Percentiles rank a stretch among this genome's conserved stretches.
These are phyloP conservation scores for Achatina immaculata DNA, from an alignment of 1,140 invertebrate species.

Conservation along the genomic window DNA sequence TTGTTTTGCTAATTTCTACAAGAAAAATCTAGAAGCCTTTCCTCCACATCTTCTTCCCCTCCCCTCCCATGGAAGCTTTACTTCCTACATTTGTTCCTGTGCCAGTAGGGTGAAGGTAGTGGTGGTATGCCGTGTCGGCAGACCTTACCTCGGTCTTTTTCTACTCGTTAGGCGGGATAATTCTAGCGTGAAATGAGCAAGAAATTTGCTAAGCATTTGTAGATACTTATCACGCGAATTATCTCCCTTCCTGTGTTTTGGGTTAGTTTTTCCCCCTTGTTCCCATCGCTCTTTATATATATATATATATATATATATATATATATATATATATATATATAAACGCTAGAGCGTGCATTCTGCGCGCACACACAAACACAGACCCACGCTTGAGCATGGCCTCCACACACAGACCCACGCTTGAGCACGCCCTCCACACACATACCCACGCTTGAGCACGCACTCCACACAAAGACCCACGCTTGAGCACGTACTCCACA, in stretches of 20 bases:
- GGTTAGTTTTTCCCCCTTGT: background rate
- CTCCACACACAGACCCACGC: too few species aligned
- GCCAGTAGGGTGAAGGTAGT: background rate
- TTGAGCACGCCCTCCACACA: too few species aligned
- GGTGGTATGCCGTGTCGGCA: too few species aligned
- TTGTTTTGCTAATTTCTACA: constrained; percentile 3
- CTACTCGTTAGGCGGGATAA: background rate
- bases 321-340: too few species aligned
- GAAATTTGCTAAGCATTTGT: constrained; percentile 10
- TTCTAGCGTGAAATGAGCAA: constrained; percentile 9
- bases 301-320: too few species aligned
- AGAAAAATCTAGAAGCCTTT: background rate
- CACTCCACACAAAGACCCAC: too few species aligned
- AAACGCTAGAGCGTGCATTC: too few species aligned
- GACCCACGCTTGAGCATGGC: too few species aligned
- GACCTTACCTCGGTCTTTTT: too few species aligned
- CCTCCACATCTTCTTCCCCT: background rate
- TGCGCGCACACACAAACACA: too few species aligned
- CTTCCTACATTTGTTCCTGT: background rate
- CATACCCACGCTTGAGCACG: too few species aligned
- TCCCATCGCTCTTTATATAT: background rate
- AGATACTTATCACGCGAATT: background rate
- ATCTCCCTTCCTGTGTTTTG: background rate
- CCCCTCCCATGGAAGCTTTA: background rate
- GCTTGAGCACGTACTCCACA: too few species aligned